A percentile compares a stretch with the other conserved stretches of the same genome.
Conservation (phyloP, 1,140 invertebrate genomes). For the Gerris buenoi region DNA sequence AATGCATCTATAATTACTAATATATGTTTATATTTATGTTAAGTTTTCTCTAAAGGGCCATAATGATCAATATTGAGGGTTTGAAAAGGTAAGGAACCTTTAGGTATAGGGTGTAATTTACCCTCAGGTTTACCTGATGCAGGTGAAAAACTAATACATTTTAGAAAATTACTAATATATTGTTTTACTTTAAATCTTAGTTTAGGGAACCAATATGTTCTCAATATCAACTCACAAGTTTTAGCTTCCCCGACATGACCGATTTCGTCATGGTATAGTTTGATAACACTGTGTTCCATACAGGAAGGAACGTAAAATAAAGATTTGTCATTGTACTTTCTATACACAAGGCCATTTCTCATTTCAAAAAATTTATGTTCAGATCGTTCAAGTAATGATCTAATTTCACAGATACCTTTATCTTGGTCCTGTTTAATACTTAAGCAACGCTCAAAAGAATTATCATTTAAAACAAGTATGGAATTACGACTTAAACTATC, state of each 20-base stretch:
- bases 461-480: background rate
- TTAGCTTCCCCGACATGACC: background rate
- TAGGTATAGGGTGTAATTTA: background rate
- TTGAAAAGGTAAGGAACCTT: background rate
- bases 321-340: background rate
- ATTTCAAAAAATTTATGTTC: background rate
- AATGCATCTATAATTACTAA: constrained; percentile 15
- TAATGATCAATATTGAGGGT: background rate
- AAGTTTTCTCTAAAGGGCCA: constrained; percentile 8
- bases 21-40: constrained; percentile 7
- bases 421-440: background rate
- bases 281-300: background rate
- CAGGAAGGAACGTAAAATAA: background rate
- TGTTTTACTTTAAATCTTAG: constrained; percentile 14
- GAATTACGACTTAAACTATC: background rate
- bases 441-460: background rate
- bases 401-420: background rate
- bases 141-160: constrained; percentile 19
- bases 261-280: background rate
- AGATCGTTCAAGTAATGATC: background rate
- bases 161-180: constrained; percentile 18
- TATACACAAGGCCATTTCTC: background rate
- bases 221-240: background rate
- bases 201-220: constrained; percentile 18
- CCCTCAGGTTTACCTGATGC: constrained; percentile 7